Conservation (phyloP, 2,797 vertebrate genomes). For the Salmo trutta region DNA sequence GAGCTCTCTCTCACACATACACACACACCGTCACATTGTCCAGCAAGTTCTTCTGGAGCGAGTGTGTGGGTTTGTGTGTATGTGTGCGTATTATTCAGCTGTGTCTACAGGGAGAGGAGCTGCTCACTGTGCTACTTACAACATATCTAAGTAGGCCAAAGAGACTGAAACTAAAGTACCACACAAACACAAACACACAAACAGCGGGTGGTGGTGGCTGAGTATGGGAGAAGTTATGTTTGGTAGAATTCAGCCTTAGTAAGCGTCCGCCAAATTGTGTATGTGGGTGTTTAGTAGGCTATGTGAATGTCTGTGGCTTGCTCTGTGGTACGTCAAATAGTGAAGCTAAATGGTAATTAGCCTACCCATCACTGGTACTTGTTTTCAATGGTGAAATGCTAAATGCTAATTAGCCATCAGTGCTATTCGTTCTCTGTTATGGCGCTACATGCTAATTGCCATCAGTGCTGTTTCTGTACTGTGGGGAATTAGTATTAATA, state of each 20-base stretch:
- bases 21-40: slow-evolving; percentile 56
- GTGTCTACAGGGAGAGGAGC: slow-evolving; percentile 65
- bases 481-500: background rate
- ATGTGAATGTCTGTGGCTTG: background rate
- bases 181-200: slow-evolving; percentile 4
- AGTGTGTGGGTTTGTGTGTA: slow-evolving; percentile 19
- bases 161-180: slow-evolving; percentile 62
- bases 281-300: too few species aligned
- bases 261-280: too few species aligned
- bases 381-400: background rate
- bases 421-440: background rate
- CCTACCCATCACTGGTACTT: background rate
- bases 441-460: background rate
- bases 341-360: background rate
- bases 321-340: background rate
- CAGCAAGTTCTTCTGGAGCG: slow-evolving; percentile 61
- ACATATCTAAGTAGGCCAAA: slow-evolving; percentile 80
- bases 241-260: too few species aligned
- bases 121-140: slow-evolving; percentile 78
- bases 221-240: too few species aligned
- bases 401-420: slow-evolving; percentile 1
- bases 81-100: slow-evolving; percentile 63
- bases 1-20: slow-evolving; percentile 9
- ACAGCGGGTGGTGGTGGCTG: too few species aligned
- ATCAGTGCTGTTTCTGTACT: background rate